Percentiles rank a stretch among this genome's conserved stretches.
Evolutionary conservation across 2,888 invertebrate species (phyloP).

Genomic region (Sinohyriopsis cumingii): DNA sequence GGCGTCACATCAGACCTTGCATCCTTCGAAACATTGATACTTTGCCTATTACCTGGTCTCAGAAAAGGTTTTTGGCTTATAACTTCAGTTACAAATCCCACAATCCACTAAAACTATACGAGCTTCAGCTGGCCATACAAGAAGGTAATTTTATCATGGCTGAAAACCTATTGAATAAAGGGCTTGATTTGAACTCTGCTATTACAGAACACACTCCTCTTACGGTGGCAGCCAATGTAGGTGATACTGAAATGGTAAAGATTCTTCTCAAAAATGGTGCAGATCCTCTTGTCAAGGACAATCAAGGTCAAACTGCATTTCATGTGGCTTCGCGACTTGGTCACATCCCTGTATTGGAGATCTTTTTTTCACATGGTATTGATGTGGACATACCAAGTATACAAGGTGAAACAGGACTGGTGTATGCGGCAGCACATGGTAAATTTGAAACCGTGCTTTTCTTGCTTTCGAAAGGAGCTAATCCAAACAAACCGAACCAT

Average conservation of each 20-base stretch:
- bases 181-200: constrained; percentile 16
- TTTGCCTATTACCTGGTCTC: constrained; percentile 20
- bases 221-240: constrained; percentile 13
- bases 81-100: constrained; percentile 4
- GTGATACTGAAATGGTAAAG: constrained; percentile 3
- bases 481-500: constrained; percentile 1
- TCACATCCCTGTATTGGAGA: constrained; percentile 1
- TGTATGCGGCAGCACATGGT: constrained; percentile 6
- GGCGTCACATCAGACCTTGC: constrained; percentile 13
- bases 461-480: constrained; percentile 7
- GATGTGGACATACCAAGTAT: constrained; percentile 5
- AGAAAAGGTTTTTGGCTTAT: constrained; percentile 21
- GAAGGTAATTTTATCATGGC: constrained; percentile 11
- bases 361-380: constrained; percentile 1
- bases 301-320: constrained; percentile 10
- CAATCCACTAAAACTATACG: constrained; percentile 11
- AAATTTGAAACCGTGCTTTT: constrained; percentile 9
- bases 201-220: constrained; percentile 16
- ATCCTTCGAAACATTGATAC: constrained; percentile 20
- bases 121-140: constrained; percentile 16
- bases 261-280: constrained; percentile 16
- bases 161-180: constrained; percentile 7
- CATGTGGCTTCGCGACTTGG: constrained; percentile 13
- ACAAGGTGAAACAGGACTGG: constrained; percentile 6
- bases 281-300: constrained; percentile 5